Percentiles rank a stretch among this genome's conserved stretches.
Conservation (phyloP, 2,113 vertebrate species). For the Dromaius novaehollandiae region DNA sequence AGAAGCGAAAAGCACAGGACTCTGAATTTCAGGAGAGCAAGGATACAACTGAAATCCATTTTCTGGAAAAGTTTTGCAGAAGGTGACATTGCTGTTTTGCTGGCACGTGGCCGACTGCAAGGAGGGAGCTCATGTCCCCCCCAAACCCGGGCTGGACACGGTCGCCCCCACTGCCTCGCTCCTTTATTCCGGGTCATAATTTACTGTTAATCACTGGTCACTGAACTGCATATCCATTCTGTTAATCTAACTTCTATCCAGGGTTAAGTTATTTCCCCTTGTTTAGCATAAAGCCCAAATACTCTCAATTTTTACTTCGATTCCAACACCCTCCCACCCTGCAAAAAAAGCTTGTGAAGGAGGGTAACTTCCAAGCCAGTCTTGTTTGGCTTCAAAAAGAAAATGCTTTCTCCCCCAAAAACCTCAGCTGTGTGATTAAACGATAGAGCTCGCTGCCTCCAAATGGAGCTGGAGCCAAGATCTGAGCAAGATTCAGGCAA, state of each 20-base stretch:
- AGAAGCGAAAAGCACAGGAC: background rate
- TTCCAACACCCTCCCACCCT: too few relatives aligned
- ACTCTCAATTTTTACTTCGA: too few relatives aligned
- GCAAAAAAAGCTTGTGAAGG: background rate
- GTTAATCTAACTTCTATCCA: constrained; percentile 55
- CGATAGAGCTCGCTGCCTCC: background rate
- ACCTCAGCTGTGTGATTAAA: background rate
- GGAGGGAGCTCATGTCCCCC: background rate
- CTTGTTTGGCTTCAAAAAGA: background rate
- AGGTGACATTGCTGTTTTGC: background rate
- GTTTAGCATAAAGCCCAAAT: background rate
- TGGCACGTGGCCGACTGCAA: background rate
- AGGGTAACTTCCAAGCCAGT: too few relatives aligned
- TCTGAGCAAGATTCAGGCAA: background rate
- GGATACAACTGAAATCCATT: background rate
- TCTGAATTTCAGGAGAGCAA: background rate
- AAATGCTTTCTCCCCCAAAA: background rate
- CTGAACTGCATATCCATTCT: constrained; percentile 63
- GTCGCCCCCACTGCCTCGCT: too few relatives aligned
- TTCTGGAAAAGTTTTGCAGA: background rate
- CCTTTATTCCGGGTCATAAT: constrained; percentile 49
- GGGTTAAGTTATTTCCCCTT: constrained; percentile 52
- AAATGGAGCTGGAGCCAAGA: too few relatives aligned
- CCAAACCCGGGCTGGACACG: background rate
- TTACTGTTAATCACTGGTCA: constrained; percentile 69